Percentiles rank a stretch among this genome's conserved stretches.
These are phyloP conservation scores for Acanthacorydalis orientalis DNA, from an alignment of 2,888 invertebrate genomes.

Conservation along the genomic window DNA sequence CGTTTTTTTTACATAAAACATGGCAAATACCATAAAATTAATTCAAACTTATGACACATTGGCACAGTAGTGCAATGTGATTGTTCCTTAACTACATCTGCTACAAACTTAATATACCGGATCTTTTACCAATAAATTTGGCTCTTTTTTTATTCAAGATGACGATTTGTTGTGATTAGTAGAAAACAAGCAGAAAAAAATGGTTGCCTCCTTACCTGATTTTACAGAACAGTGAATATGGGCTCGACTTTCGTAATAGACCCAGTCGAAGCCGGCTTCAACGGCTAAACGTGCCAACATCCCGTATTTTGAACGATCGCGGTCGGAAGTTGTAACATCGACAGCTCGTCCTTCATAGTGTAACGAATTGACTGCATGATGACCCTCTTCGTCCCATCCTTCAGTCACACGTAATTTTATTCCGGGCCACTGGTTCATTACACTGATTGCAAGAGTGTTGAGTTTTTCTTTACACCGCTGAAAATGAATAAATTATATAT, in stretches of 20 bases:
- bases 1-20: too few species aligned
- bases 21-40: too few species aligned
- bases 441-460: slow-evolving; percentile 84
- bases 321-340: slow-evolving; percentile 87
- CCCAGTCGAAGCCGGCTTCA: slow-evolving; percentile 98
- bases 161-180: too few species aligned
- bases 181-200: too few species aligned
- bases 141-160: too few species aligned
- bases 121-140: too few species aligned
- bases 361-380: slow-evolving; percentile 63
- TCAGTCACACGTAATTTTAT: slow-evolving; percentile 82
- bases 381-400: slow-evolving; percentile 84
- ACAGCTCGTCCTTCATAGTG: slow-evolving; percentile 96
- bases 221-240: slow-evolving; percentile 96
- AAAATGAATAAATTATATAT: slow-evolving; percentile 24
- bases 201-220: slow-evolving; percentile 87
- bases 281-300: slow-evolving; percentile 91
- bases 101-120: too few species aligned
- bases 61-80: too few species aligned
- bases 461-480: slow-evolving; percentile 93
- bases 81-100: too few species aligned
- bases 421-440: slow-evolving; percentile 98
- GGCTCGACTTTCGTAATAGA: slow-evolving; percentile 85
- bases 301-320: slow-evolving; percentile 84
- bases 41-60: too few species aligned